phyloP scores from a whole-genome alignment of 2,113 vertebrate species.

The Myotis davidii region DNA sequence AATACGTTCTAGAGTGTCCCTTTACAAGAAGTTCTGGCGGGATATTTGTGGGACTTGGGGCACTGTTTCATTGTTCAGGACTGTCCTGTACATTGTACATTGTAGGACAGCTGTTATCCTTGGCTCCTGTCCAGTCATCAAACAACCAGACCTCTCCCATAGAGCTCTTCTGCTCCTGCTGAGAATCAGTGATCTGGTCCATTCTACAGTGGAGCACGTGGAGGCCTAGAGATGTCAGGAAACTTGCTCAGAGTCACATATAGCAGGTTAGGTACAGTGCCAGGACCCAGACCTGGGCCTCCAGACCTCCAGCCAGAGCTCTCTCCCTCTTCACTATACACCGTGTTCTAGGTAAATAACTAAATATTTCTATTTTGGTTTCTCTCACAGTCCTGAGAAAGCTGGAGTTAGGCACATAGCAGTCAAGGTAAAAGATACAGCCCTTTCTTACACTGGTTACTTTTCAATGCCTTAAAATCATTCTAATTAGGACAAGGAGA shows the following conservation, averaged over 20 bases:
- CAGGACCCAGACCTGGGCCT: background rate
- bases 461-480: background rate
- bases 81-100: background rate
- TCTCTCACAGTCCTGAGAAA: background rate
- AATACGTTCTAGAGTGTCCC: background rate
- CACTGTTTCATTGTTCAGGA: background rate
- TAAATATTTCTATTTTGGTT: background rate
- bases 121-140: background rate
- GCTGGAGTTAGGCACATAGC: background rate
- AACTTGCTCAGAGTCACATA: background rate
- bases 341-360: background rate
- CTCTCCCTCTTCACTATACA: background rate
- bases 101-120: background rate
- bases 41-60: background rate
- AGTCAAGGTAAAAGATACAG: background rate
- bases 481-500: background rate
- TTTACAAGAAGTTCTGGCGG: background rate
- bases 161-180: conserved; percentile 6
- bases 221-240: background rate
- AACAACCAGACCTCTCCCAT: background rate
- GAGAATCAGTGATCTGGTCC: background rate
- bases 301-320: background rate
- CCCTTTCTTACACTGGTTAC: background rate
- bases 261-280: background rate
- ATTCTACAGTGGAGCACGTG: background rate